Conservation (phyloP, 37 sponge, comb jelly and placozoan species). For the Hexactinellida sp. region DNA sequence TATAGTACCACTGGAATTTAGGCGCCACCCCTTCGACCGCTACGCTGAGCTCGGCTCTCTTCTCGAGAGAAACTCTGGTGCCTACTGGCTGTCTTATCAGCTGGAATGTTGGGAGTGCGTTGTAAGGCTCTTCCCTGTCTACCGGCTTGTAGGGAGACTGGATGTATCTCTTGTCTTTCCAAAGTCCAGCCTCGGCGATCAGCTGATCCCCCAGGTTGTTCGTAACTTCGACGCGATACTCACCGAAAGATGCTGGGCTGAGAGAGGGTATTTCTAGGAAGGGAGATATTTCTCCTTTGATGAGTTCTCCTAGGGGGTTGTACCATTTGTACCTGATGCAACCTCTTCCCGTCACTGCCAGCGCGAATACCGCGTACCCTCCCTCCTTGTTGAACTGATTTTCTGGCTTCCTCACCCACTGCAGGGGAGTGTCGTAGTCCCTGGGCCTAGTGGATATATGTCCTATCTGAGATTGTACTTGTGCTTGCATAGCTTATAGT, state of each 20-base stretch:
- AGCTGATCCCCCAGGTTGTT: background rate
- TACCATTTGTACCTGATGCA: conserved; percentile 2
- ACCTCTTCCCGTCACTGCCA: background rate
- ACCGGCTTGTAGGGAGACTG: background rate
- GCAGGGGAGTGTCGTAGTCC: background rate
- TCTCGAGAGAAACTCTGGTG: background rate
- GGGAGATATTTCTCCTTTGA: background rate
- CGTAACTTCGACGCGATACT: conserved; percentile 1
- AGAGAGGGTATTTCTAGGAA: background rate
- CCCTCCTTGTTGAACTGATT: conserved; percentile 3
- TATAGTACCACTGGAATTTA: background rate
- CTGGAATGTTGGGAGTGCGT: background rate
- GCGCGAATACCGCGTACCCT: background rate
- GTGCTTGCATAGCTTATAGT: background rate
- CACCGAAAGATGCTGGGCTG: background rate
- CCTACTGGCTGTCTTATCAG: background rate
- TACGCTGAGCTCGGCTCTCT: background rate
- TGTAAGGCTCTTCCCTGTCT: background rate
- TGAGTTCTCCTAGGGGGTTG: background rate
- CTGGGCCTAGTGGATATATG: background rate
- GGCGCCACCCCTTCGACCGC: background rate
- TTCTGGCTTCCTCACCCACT: background rate
- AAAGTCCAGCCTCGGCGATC: background rate
- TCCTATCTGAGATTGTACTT: background rate
- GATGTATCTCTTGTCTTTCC: background rate